Base-by-base conservation (phyloP, 2,113 vertebrate genomes). In the Ahaetulla prasina region DNA sequence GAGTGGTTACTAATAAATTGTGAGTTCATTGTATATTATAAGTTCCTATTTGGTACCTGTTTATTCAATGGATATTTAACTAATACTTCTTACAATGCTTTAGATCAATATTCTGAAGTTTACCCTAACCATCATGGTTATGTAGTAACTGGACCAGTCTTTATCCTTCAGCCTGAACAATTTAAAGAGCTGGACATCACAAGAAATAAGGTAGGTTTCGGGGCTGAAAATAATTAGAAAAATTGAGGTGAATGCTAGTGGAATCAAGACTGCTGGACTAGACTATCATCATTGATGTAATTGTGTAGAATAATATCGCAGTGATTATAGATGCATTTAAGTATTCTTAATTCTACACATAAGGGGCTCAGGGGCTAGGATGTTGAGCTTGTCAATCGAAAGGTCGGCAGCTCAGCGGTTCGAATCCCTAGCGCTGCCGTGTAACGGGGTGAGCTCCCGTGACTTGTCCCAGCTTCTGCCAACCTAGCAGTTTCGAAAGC, bases 141-240 rank as follows among this genome's bases (percentile, higher is more conserved):
- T 2, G 20, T 91, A 39, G 54, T 95, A 11, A 85, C 94, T 92
- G 96, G 96, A 93, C 96, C 96, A 52, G 89, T 97, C 25, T 0
- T 49, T 93, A 94, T 95, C 89, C 84, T 55, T 85, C 84, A 95
- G 93, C 88, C 94, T 94, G 84, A 92, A 50, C 93, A 91, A 93
- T 94, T 43, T 25, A 23, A 85, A 54, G 45, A 95, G 93, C 84
- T 91, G 93, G 0, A 12, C 18, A 45, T 0, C 0, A 5, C 89
- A 92, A 91, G 18, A 86, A 49, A 92, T 68, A 63, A 74, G 96
- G 96, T 97, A 94, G 95, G 96, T 47, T 54, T n/a, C 1, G 10
- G 20, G 35, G 25, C 12, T 55, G 60, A 88, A 92, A 11, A 84
- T 50, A 53, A 63, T 57, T 86, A 8, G 60, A 91, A 86, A 54